Base-by-base conservation (phyloP, 2,797 vertebrate species). In the Distichodus sexfasciatus region DNA sequence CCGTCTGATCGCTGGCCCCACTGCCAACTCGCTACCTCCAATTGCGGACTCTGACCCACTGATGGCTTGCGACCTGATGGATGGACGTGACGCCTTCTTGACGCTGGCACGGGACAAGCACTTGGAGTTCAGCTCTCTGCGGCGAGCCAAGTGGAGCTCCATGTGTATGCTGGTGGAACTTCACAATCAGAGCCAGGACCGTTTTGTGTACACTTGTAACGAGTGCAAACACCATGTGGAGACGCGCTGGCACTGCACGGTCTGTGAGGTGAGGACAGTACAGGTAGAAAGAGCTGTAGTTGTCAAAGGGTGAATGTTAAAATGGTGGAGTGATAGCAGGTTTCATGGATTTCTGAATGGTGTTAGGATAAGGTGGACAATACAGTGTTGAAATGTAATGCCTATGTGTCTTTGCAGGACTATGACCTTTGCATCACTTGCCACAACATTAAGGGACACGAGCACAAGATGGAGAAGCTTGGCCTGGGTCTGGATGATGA, bases 91-190 rank as follows among this genome's bases (percentile, higher is more conserved):
- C 9, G 97, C 97, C 76, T 99, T 99, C 83, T 92, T 99, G 46
- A 99, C 97, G 2, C 88, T 99, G 58, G 96, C 96, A 2, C 90
- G 97, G 77, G 97, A 99, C 87, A 98, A 98, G 81, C 97, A 99
- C 83, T 83, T 98, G 82, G 97, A 99, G 89, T 99, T 98, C 90
- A 97, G 95, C 29, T 98, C 97, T 0, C 87, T 98, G 11, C 85
- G 97, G 54, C 89, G 97, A 78, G 94, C 96, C 76, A 92, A 90
- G 86, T 98, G 96, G 97, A 98, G 96, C 76, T 95, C 96, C 74
- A 98, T 96, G 96, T 97, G 94, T 78, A 98, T 98, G 97, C 81
- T 98, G 82, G 96, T 99, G 81, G 97, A 98, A 80, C 90, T 99
- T 66, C 97, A 99, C 83, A 98, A 96, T 48, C 96, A 99, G 90